Conservation (phyloP, 2,888 invertebrate species). For the Latrodectus elegans region DNA sequence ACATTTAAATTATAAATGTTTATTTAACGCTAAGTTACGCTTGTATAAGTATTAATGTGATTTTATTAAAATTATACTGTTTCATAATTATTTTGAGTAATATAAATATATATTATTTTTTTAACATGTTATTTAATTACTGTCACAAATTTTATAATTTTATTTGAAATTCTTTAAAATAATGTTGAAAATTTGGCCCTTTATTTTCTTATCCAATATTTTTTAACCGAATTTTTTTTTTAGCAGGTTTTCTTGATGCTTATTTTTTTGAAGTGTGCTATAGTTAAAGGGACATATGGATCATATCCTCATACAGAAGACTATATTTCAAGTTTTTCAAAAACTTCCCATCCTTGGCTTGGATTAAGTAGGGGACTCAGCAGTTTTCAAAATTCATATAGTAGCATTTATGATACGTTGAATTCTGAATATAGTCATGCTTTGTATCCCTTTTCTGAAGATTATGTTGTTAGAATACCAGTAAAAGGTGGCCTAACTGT, state of each 20-base stretch:
- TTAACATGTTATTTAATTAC: no score
- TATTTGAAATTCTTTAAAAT: no score
- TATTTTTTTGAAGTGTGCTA: conserved; percentile 15
- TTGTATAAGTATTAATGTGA: no score
- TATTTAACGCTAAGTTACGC: no score
- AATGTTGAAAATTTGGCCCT: no score
- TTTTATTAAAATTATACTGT: no score
- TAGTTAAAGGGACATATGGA: conserved; percentile 38
- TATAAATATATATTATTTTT: no score
- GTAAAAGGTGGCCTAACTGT: conserved; percentile 52
- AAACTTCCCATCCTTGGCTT: conserved; percentile 11
- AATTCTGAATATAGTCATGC: conserved; percentile 39
- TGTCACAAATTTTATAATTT: no score
- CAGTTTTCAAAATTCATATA: conserved; percentile 2
- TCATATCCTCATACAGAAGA: conserved; percentile 5
- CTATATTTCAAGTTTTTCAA: not conserved
- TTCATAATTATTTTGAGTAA: no score
- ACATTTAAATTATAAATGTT: no score
- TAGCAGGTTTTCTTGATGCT: conserved; percentile 18
- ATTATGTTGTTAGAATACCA: conserved; percentile 28
- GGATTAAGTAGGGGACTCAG: not conserved
- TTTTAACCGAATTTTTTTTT: not conserved
- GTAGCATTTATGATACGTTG: conserved; percentile 11
- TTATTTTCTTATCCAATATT: no score
- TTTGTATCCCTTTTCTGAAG: conserved; percentile 25